Evolutionary conservation across 2,113 vertebrate species (phyloP), one percentile per base, ranked within the genome.

Genomic region (Percopsis transmontana): DNA sequence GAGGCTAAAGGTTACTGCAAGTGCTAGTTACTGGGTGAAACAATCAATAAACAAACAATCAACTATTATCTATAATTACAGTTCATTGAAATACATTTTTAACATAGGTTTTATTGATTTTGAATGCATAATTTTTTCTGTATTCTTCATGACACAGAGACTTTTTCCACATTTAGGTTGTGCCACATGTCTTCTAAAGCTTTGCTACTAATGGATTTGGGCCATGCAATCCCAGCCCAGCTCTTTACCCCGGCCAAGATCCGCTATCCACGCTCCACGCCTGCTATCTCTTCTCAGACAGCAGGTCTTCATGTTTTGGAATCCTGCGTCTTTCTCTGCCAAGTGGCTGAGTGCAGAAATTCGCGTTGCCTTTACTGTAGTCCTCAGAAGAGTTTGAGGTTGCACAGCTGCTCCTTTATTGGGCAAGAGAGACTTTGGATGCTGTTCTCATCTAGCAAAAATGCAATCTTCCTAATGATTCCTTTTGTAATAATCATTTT

Each of bases 271-370:
- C 52, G 60, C 65, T 21, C 45, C 54, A 65, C n/a, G n/a, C n/a
- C n/a, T n/a, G n/a, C n/a, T n/a, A n/a, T n/a, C n/a, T n/a, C n/a
- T n/a, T n/a, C 61, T 75, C 73, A 64, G 59, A 58, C 40, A 39
- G 45, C 65, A 58, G 61, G 77, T 77, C 41, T 52, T 72, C 64
- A 74, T 13, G 48, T 47, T 59, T 47, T 40, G 62, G 55, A 68
- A 70, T 68, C 58, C 39, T 58, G 23, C 51, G 21, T 62, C 41
- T 50, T 47, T 54, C 12, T 42, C 55, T 67, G 68, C 66, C 62
- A 70, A 62, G 65, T 24, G 64, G 20, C 54, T 66, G 71, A 69
- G 68, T 44, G 23, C 58, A 63, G 58, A 33, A 53, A 48, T 66
- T 58, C 10, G 57, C 40, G 41, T 57, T 42, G 63, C 52, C 14